Percentiles rank a stretch among this genome's conserved stretches.
Conservation (phyloP, 1,140 invertebrate genomes). For the Cotesia glomerata region DNA sequence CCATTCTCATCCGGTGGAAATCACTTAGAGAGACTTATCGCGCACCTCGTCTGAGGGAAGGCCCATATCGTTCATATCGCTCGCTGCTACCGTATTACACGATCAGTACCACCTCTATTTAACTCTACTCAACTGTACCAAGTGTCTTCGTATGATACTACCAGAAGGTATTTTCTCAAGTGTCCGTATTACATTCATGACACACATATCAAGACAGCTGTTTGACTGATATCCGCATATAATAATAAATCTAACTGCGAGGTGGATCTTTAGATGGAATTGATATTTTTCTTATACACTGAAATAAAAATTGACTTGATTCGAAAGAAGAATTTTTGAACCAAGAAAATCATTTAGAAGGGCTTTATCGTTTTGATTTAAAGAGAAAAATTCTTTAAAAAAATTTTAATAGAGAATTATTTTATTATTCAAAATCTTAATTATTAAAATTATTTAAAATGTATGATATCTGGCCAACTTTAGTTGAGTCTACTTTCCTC, state of each 20-base stretch:
- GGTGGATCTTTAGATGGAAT: no score
- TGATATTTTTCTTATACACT: no score
- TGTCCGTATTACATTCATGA: background rate
- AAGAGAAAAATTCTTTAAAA: background rate
- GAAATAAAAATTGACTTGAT: no score
- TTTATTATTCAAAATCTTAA: no score
- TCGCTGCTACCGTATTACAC: background rate
- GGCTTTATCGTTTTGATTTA: no score
- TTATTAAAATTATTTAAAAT: no score
- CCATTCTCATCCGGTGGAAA: conserved; percentile 13
- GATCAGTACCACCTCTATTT: background rate
- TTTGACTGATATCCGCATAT: background rate
- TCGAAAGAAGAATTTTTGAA: no score
- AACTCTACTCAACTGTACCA: no score
- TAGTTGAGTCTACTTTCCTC: no score
- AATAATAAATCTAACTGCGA: no score
- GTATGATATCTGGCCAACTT: no score
- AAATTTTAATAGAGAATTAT: background rate
- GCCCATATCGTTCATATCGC: background rate
- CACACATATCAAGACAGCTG: background rate
- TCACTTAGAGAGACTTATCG: conserved; percentile 17
- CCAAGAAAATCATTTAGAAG: no score
- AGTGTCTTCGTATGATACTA: background rate
- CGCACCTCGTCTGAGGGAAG: background rate
- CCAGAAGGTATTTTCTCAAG: conserved; percentile 8